A percentile compares a stretch with the other conserved stretches of the same genome.
Evolutionary conservation across 2,113 vertebrate species (phyloP).

Genomic region (Phrynocephalus versicolor): DNA sequence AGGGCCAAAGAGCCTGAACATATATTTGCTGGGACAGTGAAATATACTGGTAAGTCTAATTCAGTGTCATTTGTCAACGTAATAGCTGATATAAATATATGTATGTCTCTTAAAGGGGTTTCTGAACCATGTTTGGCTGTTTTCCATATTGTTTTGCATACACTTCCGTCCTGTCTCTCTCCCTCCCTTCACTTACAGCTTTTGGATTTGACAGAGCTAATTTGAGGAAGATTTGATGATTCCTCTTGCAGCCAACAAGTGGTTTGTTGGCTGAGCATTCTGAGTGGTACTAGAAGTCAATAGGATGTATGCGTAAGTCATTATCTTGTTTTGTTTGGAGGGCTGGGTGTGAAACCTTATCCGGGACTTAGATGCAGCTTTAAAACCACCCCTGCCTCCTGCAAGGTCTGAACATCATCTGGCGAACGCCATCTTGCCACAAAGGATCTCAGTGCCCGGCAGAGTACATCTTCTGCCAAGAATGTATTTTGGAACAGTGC

Average conservation of each 20-base stretch:
- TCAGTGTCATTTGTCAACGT: not conserved
- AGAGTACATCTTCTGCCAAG: no score
- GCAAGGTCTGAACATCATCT: no score
- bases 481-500: no score
- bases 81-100: conserved; percentile 16
- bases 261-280: not conserved
- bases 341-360: no score
- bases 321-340: not conserved
- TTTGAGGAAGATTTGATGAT: not conserved
- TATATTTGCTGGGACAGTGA: conserved; percentile 20
- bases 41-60: conserved; percentile 41
- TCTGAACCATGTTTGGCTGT: conserved; percentile 17
- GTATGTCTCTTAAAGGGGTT: not conserved
- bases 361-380: no score
- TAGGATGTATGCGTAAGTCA: not conserved
- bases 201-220: conserved; percentile 21
- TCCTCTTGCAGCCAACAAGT: conserved; percentile 3
- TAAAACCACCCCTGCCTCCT: no score
- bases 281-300: not conserved
- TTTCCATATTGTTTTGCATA: conserved; percentile 11
- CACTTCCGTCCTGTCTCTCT: not conserved
- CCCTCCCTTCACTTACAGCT: rapidly evolving
- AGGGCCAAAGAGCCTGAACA: not conserved
- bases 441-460: no score
- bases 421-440: no score